phyloP scores from a whole-genome alignment of 2,888 invertebrate genomes.

The Rotaria sp. region DNA sequence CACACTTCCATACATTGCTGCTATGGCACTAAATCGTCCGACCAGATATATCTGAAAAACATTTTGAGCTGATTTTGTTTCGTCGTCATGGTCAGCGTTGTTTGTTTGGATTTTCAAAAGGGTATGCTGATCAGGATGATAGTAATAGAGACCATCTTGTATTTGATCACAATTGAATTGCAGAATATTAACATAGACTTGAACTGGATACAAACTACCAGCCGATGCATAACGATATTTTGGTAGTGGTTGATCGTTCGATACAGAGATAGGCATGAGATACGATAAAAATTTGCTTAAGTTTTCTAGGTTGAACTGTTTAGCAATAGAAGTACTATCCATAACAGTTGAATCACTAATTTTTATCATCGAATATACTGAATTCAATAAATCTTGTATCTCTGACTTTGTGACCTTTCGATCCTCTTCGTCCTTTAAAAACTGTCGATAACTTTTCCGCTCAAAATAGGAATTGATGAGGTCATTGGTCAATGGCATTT shows the following conservation, averaged over 20 bases:
- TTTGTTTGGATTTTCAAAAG: neutral
- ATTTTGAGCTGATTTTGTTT: neutral
- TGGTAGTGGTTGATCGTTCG: neutral
- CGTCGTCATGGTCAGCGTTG: neutral
- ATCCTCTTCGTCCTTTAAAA: neutral
- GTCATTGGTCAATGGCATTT: neutral
- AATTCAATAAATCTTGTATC: neutral
- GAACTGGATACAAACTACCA: slow-evolving; percentile 15
- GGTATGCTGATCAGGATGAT: neutral
- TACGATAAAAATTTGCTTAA: neutral
- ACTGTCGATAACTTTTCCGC: slow-evolving; percentile 21
- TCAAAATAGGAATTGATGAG: neutral
- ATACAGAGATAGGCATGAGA: neutral
- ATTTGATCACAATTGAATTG: neutral
- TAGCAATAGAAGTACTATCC: too few species aligned
- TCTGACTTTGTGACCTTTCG: neutral
- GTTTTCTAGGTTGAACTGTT: neutral
- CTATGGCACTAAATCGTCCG: neutral
- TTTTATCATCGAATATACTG: too few species aligned
- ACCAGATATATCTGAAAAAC: neutral
- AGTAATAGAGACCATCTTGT: neutral
- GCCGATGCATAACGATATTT: slow-evolving; percentile 29
- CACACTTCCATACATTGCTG: neutral
- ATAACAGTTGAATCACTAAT: too few species aligned
- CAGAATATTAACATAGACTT: neutral